phyloP scores from a whole-genome alignment of 2,797 vertebrate species.

The Rachycentron canadum region DNA sequence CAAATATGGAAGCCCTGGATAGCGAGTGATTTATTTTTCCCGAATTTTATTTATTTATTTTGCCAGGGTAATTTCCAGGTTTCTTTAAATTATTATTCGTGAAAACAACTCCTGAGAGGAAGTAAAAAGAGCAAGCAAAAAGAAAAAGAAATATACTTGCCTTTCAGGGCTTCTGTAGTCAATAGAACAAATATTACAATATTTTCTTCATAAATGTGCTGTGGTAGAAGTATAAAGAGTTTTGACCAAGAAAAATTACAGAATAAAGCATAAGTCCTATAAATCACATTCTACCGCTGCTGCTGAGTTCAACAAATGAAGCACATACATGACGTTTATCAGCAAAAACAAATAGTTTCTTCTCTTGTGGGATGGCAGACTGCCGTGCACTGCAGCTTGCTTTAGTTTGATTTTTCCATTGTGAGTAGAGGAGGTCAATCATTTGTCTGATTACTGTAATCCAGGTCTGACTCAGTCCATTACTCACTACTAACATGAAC shows the following conservation, averaged over 20 bases:
- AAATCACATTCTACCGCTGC: neutral
- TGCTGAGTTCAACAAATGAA: neutral
- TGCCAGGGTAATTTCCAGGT: no score
- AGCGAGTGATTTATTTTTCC: no score
- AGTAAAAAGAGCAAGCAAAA: no score
- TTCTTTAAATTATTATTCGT: no score
- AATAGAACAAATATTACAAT: neutral
- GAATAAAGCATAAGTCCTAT: no score
- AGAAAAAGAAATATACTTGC: no score
- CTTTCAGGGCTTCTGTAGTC: no score
- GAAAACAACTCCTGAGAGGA: no score
- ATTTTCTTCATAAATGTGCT: neutral
- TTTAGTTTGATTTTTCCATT: slow-evolving; percentile 49
- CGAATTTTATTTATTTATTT: no score
- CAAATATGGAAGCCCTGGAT: no score
- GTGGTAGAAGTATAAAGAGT: no score
- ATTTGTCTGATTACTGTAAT: slow-evolving; percentile 66
- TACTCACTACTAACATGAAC: slow-evolving; percentile 67
- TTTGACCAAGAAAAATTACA: no score
- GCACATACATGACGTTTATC: neutral
- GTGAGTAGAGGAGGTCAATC: slow-evolving; percentile 48
- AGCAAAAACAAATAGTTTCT: slow-evolving; percentile 32
- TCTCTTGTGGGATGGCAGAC: slow-evolving; percentile 10
- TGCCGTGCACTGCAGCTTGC: slow-evolving; percentile 37
- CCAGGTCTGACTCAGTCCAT: slow-evolving; percentile 66